These are phyloP conservation scores for Schizaphis graminum DNA, from an alignment of 2,888 invertebrate genomes.

Conservation along the genomic window DNA sequence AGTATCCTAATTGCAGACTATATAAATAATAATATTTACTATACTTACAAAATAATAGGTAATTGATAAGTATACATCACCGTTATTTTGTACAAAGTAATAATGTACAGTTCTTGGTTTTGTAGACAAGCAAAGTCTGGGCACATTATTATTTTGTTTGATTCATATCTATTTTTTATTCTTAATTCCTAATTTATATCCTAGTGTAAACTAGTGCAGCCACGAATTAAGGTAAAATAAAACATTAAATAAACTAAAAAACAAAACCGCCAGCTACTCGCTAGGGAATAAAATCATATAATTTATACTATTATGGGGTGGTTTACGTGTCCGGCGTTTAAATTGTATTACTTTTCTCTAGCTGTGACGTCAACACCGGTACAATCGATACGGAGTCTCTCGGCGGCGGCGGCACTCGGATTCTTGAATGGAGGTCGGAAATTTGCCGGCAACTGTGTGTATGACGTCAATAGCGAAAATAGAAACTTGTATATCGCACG, in stretches of 20 bases:
- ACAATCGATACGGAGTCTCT: conserved; percentile 46
- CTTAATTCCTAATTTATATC: not conserved
- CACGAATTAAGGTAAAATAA: not conserved
- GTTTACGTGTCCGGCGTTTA: conserved; percentile 35
- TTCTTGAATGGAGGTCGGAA: conserved; percentile 65
- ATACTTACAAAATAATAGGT: not conserved
- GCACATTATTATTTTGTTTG: not conserved
- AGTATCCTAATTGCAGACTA: not conserved
- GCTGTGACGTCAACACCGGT: conserved; percentile 41
- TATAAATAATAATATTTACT: not conserved
- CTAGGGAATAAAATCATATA: conserved; percentile 2
- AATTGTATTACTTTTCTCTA: not conserved
- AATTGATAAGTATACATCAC: not conserved
- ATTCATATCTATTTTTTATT: not conserved
- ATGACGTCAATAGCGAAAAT: conserved; percentile 63
- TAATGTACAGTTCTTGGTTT: not conserved
- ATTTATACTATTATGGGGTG: not conserved
- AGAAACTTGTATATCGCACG: conserved; percentile 28
- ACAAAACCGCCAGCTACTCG: not conserved
- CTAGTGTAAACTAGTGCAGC: not conserved
- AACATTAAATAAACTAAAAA: conserved; percentile 15
- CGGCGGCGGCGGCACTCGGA: not conserved
- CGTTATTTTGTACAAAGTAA: not conserved
- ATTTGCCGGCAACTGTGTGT: conserved; percentile 31
- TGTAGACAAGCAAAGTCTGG: not conserved